Percentiles rank a stretch among this genome's conserved stretches.
These are phyloP conservation scores for Dissostichus mawsoni DNA, from an alignment of 2,113 vertebrate species.

Conservation along the genomic window DNA sequence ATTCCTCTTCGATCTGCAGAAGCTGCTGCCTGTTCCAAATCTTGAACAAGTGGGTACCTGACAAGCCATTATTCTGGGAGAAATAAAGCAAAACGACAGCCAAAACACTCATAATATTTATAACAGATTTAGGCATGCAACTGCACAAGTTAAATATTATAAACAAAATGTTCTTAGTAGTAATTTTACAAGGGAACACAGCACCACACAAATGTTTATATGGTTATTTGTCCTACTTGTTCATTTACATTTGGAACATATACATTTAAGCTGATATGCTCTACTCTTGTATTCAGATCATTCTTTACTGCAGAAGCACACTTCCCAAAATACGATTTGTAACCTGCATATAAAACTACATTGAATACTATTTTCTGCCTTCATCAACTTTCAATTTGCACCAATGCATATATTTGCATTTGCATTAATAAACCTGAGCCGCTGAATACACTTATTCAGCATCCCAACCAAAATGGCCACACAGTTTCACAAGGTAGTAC, in stretches of 20 bases:
- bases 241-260: neutral
- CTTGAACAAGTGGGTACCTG: slow-evolving; percentile 46
- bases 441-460: slow-evolving; percentile 47
- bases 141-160: neutral
- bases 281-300: neutral
- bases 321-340: neutral
- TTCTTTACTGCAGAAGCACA: neutral
- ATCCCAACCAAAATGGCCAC: slow-evolving; percentile 41
- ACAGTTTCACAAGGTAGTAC: slow-evolving; percentile 15
- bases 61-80: neutral
- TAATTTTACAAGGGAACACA: neutral
- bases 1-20: slow-evolving; percentile 75
- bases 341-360: neutral
- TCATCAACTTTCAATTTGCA: neutral
- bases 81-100: neutral
- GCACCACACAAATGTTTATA: neutral
- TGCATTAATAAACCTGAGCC: slow-evolving; percentile 42
- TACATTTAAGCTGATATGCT: neutral
- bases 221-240: neutral
- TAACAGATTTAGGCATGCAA: neutral
- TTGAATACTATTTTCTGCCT: neutral
- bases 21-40: slow-evolving; percentile 48
- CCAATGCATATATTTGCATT: neutral
- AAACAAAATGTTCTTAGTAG: neutral
- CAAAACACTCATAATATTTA: too few relatives aligned